A percentile compares a stretch with the other conserved stretches of the same genome.
These are phyloP conservation scores for Drosophila pallidifrons DNA, from an alignment of 1,140 invertebrate genomes.

Conservation along the genomic window DNA sequence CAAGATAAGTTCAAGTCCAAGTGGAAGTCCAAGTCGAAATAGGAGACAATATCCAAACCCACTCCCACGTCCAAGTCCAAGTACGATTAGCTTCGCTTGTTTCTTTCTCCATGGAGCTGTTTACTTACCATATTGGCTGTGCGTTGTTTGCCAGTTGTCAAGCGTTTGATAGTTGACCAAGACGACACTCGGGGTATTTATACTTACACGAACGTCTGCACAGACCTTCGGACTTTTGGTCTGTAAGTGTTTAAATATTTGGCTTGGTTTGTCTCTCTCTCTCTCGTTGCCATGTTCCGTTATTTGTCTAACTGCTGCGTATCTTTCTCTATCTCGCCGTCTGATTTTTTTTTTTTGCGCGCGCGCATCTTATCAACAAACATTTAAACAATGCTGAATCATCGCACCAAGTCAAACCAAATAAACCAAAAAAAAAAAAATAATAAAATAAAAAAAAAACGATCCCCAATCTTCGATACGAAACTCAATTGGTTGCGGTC, in stretches of 20 bases:
- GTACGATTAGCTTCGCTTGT: background rate
- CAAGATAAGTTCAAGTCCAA: no score
- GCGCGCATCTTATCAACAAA: conserved; percentile 70
- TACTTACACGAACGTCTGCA: conserved; percentile 30
- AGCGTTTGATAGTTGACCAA: conserved; percentile 56
- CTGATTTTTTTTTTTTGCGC: conserved; percentile 1
- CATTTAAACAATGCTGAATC: conserved; percentile 69
- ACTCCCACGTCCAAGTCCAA: no score
- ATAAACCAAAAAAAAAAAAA: conserved; percentile 32
- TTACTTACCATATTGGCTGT: conserved; percentile 66
- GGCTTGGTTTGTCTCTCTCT: conserved; percentile 27
- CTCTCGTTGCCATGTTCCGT: conserved; percentile 57
- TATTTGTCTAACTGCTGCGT: conserved; percentile 56
- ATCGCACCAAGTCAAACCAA: conserved; percentile 48
- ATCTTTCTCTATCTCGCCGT: background rate
- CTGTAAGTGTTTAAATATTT: conserved; percentile 59
- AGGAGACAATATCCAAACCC: no score
- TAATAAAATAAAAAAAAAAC: conserved; percentile 11
- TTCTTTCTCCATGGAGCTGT: background rate
- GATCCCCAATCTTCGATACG: conserved; percentile 41
- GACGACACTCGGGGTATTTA: conserved; percentile 54
- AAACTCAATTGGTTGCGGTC: conserved; percentile 63
- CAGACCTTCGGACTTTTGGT: conserved; percentile 60
- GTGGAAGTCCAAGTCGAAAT: no score
- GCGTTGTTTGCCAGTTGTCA: conserved; percentile 39